Evolutionary conservation across 2,113 vertebrate species (phyloP).

Genomic region (Entosphenus tridentatus): DNA sequence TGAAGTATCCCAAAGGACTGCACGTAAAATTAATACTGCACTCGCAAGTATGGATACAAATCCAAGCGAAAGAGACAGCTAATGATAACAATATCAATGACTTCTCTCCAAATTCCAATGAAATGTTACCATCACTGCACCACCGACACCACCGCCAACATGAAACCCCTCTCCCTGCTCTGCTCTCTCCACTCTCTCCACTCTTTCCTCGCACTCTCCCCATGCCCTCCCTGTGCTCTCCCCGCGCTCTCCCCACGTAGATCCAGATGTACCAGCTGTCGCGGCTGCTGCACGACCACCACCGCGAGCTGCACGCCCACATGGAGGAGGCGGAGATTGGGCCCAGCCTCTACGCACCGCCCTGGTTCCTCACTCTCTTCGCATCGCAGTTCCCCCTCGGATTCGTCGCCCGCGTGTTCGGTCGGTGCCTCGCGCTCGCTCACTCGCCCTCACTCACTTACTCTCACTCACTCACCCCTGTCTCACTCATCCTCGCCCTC

Average conservation of each 20-base stretch:
- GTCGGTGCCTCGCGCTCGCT: slow-evolving; percentile 18
- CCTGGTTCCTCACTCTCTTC: slow-evolving; percentile 48
- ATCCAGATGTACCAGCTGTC: slow-evolving; percentile 55
- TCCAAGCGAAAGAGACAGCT: too few relatives aligned
- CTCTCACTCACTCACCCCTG: too few relatives aligned
- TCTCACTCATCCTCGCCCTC: too few relatives aligned
- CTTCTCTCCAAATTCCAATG: too few relatives aligned
- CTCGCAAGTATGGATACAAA: too few relatives aligned
- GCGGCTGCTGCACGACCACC: slow-evolving; percentile 41
- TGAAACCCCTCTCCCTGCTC: background rate
- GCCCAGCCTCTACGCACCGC: slow-evolving; percentile 42
- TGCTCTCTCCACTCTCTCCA: background rate
- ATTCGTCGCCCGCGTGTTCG: slow-evolving; percentile 44
- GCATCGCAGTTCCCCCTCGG: slow-evolving; percentile 43
- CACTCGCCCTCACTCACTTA: too few relatives aligned
- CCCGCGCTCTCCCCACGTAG: slow-evolving; percentile 13
- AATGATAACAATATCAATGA: too few relatives aligned
- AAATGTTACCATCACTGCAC: too few relatives aligned
- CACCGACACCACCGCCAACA: too few relatives aligned
- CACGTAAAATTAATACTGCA: too few relatives aligned
- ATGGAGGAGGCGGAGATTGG: slow-evolving; percentile 40
- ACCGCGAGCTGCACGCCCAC: slow-evolving; percentile 36
- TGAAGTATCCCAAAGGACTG: too few relatives aligned
- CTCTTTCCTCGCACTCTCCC: background rate
- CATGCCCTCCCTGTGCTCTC: background rate